These are phyloP conservation scores for Bombylius major DNA, from an alignment of 2,888 invertebrate genomes.

Conservation along the genomic window DNA sequence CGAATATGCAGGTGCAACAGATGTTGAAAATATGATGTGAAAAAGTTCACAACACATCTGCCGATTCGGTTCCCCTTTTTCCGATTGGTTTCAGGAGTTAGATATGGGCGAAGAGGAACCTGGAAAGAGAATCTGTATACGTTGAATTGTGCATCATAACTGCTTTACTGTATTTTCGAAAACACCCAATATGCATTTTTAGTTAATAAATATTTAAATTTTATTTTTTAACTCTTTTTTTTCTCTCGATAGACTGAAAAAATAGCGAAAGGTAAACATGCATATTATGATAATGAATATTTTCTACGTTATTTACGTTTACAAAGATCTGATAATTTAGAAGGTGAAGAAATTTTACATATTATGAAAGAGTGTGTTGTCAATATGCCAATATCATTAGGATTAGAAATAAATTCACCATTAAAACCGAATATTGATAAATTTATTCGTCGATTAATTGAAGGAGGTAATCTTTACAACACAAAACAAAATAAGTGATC, in stretches of 20 bases:
- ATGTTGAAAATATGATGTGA: no score
- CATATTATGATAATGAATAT: slow-evolving; percentile 68
- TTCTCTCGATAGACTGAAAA: slow-evolving; percentile 31
- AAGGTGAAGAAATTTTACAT: slow-evolving; percentile 42
- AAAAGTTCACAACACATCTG: no score
- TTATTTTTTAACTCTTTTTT: background rate
- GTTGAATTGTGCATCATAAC: no score
- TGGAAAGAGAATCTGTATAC: no score
- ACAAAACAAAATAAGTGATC: background rate
- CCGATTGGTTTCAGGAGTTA: no score
- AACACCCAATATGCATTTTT: background rate
- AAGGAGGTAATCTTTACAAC: slow-evolving; percentile 44
- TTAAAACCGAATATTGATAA: slow-evolving; percentile 55
- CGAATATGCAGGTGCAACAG: no score
- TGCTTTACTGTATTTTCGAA: no score
- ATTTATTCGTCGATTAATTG: slow-evolving; percentile 52
- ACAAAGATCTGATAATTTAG: slow-evolving; percentile 38
- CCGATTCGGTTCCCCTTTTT: no score
- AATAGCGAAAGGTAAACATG: slow-evolving; percentile 57
- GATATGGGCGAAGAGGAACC: no score
- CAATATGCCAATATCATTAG: slow-evolving; percentile 68
- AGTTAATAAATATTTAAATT: background rate
- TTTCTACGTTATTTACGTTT: slow-evolving; percentile 54
- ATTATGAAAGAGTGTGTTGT: slow-evolving; percentile 73
- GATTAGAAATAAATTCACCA: slow-evolving; percentile 70